Evolutionary conservation across 1,140 invertebrate species (phyloP).

Genomic region (Mya arenaria): DNA sequence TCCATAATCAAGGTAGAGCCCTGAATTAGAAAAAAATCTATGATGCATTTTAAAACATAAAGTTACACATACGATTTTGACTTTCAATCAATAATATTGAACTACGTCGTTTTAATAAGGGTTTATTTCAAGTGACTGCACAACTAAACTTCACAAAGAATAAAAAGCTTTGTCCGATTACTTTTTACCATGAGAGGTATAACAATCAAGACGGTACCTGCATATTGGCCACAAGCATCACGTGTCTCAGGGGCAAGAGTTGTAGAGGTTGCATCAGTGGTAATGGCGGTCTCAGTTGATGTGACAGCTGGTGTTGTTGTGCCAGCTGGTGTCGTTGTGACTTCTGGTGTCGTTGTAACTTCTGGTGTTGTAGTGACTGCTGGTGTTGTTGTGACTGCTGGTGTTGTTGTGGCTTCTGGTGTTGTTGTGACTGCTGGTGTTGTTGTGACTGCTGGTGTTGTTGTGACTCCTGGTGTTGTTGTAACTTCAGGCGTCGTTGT

Average conservation of each 20-base stretch:
- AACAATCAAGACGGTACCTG: no score
- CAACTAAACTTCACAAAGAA: no score
- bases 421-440: neutral
- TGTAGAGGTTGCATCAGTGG: neutral
- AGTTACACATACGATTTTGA: no score
- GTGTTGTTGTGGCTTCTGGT: neutral
- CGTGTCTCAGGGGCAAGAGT: neutral
- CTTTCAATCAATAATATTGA: no score
- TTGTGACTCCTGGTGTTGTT: neutral
- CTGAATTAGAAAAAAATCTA: neutral
- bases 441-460: neutral
- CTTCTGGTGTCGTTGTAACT: neutral
- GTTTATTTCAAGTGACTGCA: no score
- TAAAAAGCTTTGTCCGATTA: no score
- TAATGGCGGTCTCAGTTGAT: neutral
- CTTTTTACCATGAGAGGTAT: no score
- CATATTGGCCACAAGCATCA: neutral
- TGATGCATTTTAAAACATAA: no score
- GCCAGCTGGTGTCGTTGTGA: neutral
- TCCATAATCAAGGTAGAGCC: constrained; percentile 3
- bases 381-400: neutral
- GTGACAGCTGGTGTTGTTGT: neutral
- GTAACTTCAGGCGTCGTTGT: neutral
- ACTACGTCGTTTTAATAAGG: no score
- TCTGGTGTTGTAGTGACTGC: neutral